Percentiles rank a stretch among this genome's conserved stretches.
These are phyloP conservation scores for Paguma larvata DNA, from an alignment of 2,797 vertebrate genomes.

Conservation along the genomic window DNA sequence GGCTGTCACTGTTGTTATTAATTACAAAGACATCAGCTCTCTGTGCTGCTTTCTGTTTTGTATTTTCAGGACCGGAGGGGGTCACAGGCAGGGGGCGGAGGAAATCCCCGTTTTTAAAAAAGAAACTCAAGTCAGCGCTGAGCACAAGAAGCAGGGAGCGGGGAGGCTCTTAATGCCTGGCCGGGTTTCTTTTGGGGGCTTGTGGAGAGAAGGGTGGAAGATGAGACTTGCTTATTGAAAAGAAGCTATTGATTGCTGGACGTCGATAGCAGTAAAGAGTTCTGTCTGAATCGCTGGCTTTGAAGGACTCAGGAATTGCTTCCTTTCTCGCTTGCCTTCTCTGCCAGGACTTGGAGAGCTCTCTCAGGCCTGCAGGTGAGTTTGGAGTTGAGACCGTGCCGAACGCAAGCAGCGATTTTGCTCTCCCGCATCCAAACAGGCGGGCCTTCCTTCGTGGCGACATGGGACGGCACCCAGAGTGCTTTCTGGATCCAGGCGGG, in stretches of 20 bases:
- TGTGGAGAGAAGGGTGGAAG: conserved; percentile 79
- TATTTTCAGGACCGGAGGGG: conserved; percentile 22
- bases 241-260: conserved; percentile 84
- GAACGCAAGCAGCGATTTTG: conserved; percentile 55
- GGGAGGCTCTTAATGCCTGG: conserved; percentile 49
- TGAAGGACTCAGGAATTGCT: conserved; percentile 81
- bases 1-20: neutral
- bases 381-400: conserved; percentile 64
- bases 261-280: conserved; percentile 86
- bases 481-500: conserved; percentile 66
- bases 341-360: conserved; percentile 79
- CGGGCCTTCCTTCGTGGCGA: neutral
- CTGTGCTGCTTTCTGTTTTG: neutral
- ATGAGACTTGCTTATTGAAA: conserved; percentile 84
- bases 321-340: conserved; percentile 66
- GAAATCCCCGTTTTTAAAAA: conserved; percentile 38
- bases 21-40: conserved; percentile 54
- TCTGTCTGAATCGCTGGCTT: conserved; percentile 82
- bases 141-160: neutral
- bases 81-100: neutral
- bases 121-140: conserved; percentile 64
- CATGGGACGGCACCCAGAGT: too few relatives aligned
- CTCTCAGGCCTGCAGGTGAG: conserved; percentile 77
- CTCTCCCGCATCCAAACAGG: conserved; percentile 58
- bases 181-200: conserved; percentile 83